Evolutionary conservation across 2,797 vertebrate genomes (phyloP).

Genomic region (Lithobates pipiens): DNA sequence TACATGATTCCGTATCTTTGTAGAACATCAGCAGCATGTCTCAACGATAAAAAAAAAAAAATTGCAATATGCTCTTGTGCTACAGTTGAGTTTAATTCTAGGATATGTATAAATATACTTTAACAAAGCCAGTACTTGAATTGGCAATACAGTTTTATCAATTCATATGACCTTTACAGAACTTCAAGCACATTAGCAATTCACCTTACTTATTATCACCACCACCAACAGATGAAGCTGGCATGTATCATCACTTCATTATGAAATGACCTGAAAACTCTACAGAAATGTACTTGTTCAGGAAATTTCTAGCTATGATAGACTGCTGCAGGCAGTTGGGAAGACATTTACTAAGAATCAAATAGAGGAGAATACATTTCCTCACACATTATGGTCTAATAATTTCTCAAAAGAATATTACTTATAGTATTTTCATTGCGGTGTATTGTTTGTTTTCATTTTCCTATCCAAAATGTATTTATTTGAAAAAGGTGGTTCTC

Average conservation of each 20-base stretch:
- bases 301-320: conserved; percentile 8
- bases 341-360: not conserved
- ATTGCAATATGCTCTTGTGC: conserved; percentile 27
- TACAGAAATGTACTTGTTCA: conserved; percentile 15
- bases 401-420: too few species aligned
- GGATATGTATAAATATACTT: conserved; percentile 32
- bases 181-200: conserved; percentile 45
- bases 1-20: conserved; percentile 28
- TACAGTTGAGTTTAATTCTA: conserved; percentile 25
- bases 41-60: conserved; percentile 15
- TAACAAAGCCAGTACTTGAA: conserved; percentile 33
- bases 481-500: too few species aligned
- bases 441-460: too few species aligned
- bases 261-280: conserved; percentile 12
- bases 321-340: not conserved
- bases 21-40: conserved; percentile 21
- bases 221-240: not conserved
- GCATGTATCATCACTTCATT: not conserved
- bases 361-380: too few species aligned
- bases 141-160: conserved; percentile 41
- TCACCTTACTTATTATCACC: conserved; percentile 30
- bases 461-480: too few species aligned
- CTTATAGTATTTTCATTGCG: too few species aligned
- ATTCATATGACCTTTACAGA: conserved; percentile 47
- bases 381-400: too few species aligned